Evolutionary conservation across 2,113 vertebrate genomes (phyloP), one percentile per base, ranked within the genome.

Genomic region (Vicugna pacos): DNA sequence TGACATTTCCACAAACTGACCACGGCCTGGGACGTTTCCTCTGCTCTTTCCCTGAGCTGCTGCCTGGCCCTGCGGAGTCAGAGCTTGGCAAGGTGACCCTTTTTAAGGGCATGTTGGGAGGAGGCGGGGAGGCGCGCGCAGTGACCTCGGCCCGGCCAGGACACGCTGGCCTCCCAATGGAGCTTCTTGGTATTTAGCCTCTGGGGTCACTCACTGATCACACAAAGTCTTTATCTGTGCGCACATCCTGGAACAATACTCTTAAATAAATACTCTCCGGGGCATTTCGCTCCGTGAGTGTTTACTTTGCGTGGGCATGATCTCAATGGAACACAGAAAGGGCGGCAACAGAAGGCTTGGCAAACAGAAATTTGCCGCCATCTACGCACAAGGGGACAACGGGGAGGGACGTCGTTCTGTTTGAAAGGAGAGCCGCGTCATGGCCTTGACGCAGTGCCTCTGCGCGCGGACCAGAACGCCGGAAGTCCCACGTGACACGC

Each of bases 351-450:
- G 93, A 32, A 93, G 85, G 91, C 93, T 98, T 97, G 97, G 98
- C 98, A 98, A 98, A 98, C 93, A 98, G 90, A 89, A 89, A 60
- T 86, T 94, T 38, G 86, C 95, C 96, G 80, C 92, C 73, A 93
- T 97, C 97, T 96, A 98, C 97, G 97, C 96, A 98, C 93, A 93
- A 95, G 69, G 96, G 98, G 95, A 97, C 96, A 91, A 52, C 80
- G 70, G 64, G 77, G 90, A 84, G 76, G 60, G 65, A 97, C 82
- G 65, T 67, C 75, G 95, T 94, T 98, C 97, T 98, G 97, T 94
- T 96, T 97, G 96, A 96, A 97, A 97, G 96, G 94, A 91, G 93
- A 98, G 97, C 90, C 95, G 98, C 30, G 65, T 98, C 98, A 97
- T 56, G 93, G 89, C 13, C 42, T 87, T 95, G 97, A 98, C 97